phyloP scores from a whole-genome alignment of 1,140 invertebrate species.

The Drosophila fuyamai region DNA sequence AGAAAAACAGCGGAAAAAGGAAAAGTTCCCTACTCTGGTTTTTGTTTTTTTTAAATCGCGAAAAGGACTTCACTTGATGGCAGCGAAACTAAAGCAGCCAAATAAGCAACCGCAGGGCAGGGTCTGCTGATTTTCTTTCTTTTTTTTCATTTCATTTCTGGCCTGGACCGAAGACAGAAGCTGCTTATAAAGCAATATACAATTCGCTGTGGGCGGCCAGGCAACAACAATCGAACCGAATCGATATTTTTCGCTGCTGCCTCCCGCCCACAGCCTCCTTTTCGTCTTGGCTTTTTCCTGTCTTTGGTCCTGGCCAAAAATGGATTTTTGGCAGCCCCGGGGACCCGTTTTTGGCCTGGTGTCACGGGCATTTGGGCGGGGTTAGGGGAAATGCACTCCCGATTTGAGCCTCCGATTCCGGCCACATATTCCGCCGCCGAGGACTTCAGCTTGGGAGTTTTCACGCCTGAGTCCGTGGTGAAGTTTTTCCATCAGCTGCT shows the following conservation, averaged over 20 bases:
- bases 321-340: slow-evolving; percentile 27
- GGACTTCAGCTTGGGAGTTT: slow-evolving; percentile 43
- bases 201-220: slow-evolving; percentile 39
- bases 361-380: slow-evolving; percentile 9
- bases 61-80: slow-evolving; percentile 41
- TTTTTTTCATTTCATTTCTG: neutral
- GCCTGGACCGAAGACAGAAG: slow-evolving; percentile 54
- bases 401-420: slow-evolving; percentile 23
- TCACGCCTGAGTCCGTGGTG: slow-evolving; percentile 50
- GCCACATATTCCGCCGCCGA: slow-evolving; percentile 8
- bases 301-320: slow-evolving; percentile 34
- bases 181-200: slow-evolving; percentile 78
- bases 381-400: slow-evolving; percentile 11
- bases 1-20: slow-evolving; percentile 73
- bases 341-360: slow-evolving; percentile 3
- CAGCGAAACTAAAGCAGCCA: slow-evolving; percentile 48
- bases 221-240: slow-evolving; percentile 60
- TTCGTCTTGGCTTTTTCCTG: slow-evolving; percentile 54
- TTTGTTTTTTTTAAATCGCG: slow-evolving; percentile 7
- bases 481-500: slow-evolving; percentile 59
- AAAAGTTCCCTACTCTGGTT: slow-evolving; percentile 35
- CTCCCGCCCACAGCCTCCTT: slow-evolving; percentile 9
- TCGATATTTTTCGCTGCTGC: slow-evolving; percentile 71
- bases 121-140: slow-evolving; percentile 34
- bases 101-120: slow-evolving; percentile 52